These are phyloP conservation scores for Lates japonicus DNA, from an alignment of 2,797 vertebrate species.

Conservation along the genomic window DNA sequence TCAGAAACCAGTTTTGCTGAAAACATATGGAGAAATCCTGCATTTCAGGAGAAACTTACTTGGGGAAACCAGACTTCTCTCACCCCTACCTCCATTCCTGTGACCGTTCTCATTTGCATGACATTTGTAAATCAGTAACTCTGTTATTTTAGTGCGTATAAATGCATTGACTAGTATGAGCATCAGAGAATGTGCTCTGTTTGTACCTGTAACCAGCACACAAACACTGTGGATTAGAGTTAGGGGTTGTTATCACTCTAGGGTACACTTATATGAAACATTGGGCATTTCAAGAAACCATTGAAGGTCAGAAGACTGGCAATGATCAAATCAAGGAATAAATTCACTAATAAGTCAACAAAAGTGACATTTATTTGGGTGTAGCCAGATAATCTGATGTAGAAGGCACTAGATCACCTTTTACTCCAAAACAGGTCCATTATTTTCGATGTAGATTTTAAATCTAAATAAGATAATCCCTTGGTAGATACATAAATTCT, in stretches of 20 bases:
- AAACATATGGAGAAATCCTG: too few species aligned
- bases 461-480: neutral
- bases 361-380: constrained; percentile 15
- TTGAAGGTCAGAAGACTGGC: neutral
- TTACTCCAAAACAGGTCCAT: constrained; percentile 1
- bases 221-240: too few species aligned
- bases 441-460: neutral
- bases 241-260: neutral
- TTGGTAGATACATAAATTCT: neutral
- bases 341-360: constrained; percentile 1
- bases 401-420: neutral
- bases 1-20: too few species aligned
- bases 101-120: too few species aligned
- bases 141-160: too few species aligned
- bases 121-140: too few species aligned
- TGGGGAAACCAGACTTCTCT: too few species aligned
- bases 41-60: too few species aligned
- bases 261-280: neutral
- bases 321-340: neutral
- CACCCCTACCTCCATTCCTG: too few species aligned
- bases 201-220: too few species aligned
- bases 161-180: too few species aligned
- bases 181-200: too few species aligned
- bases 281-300: neutral
- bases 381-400: constrained; percentile 3